A percentile compares a stretch with the other conserved stretches of the same genome.
phyloP scores from a whole-genome alignment of 2,888 invertebrate genomes.

The Carabus problematicus region DNA sequence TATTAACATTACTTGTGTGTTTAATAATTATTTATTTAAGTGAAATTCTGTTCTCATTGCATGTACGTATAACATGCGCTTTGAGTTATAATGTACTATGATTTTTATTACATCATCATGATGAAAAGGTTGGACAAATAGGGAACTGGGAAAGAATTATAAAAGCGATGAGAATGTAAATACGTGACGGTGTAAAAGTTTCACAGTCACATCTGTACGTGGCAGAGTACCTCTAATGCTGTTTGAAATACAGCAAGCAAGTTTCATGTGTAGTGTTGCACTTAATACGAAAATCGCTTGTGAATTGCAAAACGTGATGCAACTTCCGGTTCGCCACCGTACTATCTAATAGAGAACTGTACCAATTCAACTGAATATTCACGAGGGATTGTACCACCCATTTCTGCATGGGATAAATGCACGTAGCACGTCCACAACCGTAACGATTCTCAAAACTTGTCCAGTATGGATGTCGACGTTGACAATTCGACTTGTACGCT shows the following conservation, averaged over 20 bases:
- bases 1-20: no score
- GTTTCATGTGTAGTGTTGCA: constrained; percentile 14
- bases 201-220: neutral
- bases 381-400: neutral
- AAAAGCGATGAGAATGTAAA: no score
- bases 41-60: no score
- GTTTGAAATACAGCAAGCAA: constrained; percentile 7
- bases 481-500: no score
- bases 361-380: constrained; percentile 11
- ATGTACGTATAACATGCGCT: no score
- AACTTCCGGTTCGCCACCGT: constrained; percentile 4
- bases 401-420: neutral
- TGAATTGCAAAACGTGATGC: constrained; percentile 16
- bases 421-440: neutral
- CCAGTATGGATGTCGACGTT: no score
- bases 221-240: constrained; percentile 1
- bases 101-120: no score
- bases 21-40: no score
- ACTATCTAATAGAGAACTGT: neutral
- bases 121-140: no score
- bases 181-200: no score
- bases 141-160: no score
- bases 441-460: neutral
- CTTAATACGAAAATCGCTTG: constrained; percentile 19
- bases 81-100: no score